Conservation (phyloP, 2,113 vertebrate species). For the Mixornis gularis region DNA sequence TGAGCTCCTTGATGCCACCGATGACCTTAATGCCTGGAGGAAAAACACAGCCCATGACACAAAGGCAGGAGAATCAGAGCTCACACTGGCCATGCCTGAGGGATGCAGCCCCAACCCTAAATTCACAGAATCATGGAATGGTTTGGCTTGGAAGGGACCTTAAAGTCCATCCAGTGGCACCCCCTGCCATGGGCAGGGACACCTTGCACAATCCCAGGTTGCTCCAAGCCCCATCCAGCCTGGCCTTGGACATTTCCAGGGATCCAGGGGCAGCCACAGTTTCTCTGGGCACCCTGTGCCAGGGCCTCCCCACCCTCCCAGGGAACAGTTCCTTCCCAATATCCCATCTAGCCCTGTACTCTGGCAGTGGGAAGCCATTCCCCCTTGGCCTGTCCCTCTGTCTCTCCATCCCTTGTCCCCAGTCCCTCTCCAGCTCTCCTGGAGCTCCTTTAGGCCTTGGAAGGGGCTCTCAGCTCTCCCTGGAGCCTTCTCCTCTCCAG, state of each 20-base stretch:
- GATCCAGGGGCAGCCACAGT: neutral
- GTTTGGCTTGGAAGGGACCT: neutral
- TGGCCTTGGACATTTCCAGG: neutral
- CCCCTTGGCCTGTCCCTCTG: no score
- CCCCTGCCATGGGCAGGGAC: neutral
- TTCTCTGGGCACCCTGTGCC: neutral
- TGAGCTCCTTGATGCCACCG: conserved; percentile 83
- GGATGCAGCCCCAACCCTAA: neutral
- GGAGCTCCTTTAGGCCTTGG: neutral
- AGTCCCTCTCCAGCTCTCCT: neutral
- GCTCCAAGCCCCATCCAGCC: neutral
- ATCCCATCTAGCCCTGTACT: no score
- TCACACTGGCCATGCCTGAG: accelerated
- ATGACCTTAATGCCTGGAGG: conserved; percentile 87
- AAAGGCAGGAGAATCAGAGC: neutral
- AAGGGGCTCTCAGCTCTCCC: neutral
- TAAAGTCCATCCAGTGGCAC: accelerated
- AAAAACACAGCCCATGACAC: neutral
- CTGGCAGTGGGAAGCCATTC: no score
- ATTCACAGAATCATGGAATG: accelerated
- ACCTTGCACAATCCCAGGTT: accelerated
- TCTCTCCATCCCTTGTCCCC: neutral
- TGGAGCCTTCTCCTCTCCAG: neutral
- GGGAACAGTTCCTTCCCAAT: no score
- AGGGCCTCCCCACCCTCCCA: no score